Evolutionary conservation across 2,888 invertebrate genomes (phyloP).

Genomic region (Blomia tropicalis): DNA sequence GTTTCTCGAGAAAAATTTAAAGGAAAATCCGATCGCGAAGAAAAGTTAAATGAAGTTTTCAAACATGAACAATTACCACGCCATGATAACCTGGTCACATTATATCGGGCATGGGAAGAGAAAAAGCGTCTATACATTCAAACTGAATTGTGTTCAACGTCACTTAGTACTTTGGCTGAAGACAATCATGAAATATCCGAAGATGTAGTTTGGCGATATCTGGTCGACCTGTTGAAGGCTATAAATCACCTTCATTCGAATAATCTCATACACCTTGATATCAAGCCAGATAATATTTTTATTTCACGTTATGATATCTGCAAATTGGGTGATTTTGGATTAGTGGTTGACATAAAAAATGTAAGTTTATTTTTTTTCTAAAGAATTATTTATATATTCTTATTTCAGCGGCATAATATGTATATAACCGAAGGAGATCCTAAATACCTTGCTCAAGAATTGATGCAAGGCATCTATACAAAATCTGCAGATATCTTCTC

Average conservation of each 20-base stretch:
- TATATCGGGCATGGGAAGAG: constrained; percentile 58
- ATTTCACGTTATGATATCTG: constrained; percentile 47
- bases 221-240: constrained; percentile 49
- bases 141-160: constrained; percentile 51
- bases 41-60: constrained; percentile 48
- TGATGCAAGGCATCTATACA: constrained; percentile 48
- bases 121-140: constrained; percentile 49
- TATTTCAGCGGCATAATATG: constrained; percentile 40
- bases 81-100: constrained; percentile 50
- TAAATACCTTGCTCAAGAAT: constrained; percentile 56
- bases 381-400: constrained; percentile 2
- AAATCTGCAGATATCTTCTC: constrained; percentile 58
- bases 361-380: constrained; percentile 2
- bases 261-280: constrained; percentile 54
- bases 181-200: constrained; percentile 45
- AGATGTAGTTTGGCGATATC: constrained; percentile 47
- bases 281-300: constrained; percentile 60
- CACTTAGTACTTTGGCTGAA: constrained; percentile 42
- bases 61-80: constrained; percentile 51
- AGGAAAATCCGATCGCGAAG: constrained; percentile 44
- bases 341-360: constrained; percentile 45
- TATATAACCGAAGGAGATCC: constrained; percentile 55
- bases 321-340: constrained; percentile 59
- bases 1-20: constrained; percentile 47
- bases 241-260: constrained; percentile 51